Base-by-base conservation (phyloP, 2,113 vertebrate species). In the Chlamydotis undulata region DNA sequence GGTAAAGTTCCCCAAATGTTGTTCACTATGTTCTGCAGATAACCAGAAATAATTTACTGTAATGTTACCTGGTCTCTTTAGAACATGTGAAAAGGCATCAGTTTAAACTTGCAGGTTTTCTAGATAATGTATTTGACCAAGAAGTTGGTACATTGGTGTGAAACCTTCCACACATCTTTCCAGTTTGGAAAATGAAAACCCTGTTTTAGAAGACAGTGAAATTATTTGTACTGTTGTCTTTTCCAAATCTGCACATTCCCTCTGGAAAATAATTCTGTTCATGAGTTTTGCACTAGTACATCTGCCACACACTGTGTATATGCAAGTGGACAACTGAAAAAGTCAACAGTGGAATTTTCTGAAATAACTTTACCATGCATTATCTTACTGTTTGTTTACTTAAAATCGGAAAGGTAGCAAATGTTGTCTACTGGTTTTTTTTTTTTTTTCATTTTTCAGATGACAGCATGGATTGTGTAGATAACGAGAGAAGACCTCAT, bases 401-500 rank as follows among this genome's bases (percentile, higher is more conserved):
- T 68, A 26, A 74, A 81, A 67, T 9, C 8, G 35, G 21, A 61
- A 91, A 71, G 16, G 35, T 56, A 63, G 45, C n/a, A 67, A 82
- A 50, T 13, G 13, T 73, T 69, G 45, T 33, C 43, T 92, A 57
- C 31, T 60, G 10, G 13, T 22, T 24, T 24, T 65, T 35, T 49
- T 31, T 10, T 55, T 49, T 28, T 69, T 35, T 70, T 35, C 16
- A 12, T 84, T 61, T 96, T 79, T 26, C 98, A 99, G 99, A 99
- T 84, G 99, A 99, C 98, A 99, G 96, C 97, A 99, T 99, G 99
- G 99, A 99, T 97, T 99, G 98, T 60, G 98, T 98, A 92, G 99
- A 99, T 97, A 99, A 99, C 0, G 99, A 99, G 95, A 98, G 99
- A 97, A 98, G 99, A 97, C 99, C 99, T 63, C 99, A 99, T 97